Percentiles rank a stretch among this genome's conserved stretches.
Evolutionary conservation across 2,113 vertebrate genomes (phyloP).

Genomic region (Myiagra hebetior): DNA sequence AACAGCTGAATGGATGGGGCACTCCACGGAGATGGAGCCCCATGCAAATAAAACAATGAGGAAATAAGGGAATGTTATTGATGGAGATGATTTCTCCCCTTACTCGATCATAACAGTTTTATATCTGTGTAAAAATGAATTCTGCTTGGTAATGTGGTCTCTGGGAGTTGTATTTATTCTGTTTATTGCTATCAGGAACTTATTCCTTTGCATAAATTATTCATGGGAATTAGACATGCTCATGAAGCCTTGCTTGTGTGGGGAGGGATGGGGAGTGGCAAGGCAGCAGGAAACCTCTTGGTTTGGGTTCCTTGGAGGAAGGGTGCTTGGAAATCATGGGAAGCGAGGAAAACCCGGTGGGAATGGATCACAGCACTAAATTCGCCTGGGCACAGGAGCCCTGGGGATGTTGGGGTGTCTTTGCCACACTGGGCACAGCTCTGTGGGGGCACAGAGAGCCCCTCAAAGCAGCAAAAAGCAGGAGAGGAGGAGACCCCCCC

Average conservation of each 20-base stretch:
- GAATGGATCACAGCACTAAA: not conserved
- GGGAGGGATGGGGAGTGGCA: not conserved
- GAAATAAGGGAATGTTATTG: slow-evolving; percentile 19
- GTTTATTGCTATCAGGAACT: slow-evolving; percentile 51
- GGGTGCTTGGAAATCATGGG: accelerated
- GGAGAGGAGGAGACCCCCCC: not conserved
- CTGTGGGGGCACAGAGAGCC: not conserved
- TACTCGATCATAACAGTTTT: slow-evolving; percentile 51
- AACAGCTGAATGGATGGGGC: slow-evolving; percentile 40
- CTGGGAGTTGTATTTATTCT: slow-evolving; percentile 60
- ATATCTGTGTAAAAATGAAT: slow-evolving; percentile 53
- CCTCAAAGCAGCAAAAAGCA: not conserved
- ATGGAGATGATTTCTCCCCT: slow-evolving; percentile 47
- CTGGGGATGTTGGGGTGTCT: accelerated
- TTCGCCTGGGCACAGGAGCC: not conserved
- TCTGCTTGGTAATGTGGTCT: slow-evolving; percentile 25
- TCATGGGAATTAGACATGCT: slow-evolving; percentile 21
- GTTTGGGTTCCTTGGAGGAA: not conserved
- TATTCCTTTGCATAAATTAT: slow-evolving; percentile 64
- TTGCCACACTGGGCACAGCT: not conserved
- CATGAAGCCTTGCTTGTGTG: not conserved
- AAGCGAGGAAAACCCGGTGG: not conserved
- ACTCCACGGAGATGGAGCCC: not conserved
- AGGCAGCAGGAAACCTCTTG: not conserved
- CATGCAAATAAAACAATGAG: slow-evolving; percentile 41